Evolutionary conservation across 2,888 invertebrate species (phyloP), one percentile per base, ranked within the genome.

Genomic region (Frankliniella fusca): DNA sequence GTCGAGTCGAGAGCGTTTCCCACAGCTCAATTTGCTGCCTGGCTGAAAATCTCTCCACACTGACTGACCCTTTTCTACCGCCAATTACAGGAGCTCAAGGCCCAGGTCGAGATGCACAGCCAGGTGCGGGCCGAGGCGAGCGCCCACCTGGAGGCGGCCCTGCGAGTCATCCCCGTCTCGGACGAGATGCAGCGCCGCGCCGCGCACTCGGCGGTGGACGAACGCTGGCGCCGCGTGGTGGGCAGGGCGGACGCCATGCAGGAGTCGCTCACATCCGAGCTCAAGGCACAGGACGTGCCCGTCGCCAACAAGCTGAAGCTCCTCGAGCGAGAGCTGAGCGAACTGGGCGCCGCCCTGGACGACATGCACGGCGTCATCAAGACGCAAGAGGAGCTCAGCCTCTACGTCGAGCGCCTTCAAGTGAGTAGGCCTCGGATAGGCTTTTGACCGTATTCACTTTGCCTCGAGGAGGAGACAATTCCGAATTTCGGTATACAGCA

Each of bases 71-170:
- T 61, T 10, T 61, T 18, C 61, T 61, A n/a, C n/a, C n/a, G n/a
- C n/a, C n/a, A n/a, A n/a, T 86, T 86, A 0, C 85, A 92, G 92
- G 96, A 96, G 88, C 88, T 96, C 80, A 95, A 95, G 87, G 96
- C 95, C 0, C 95, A 95, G 85, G 94, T 94, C 86, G 95, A 95
- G 89, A 92, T 95, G 48, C 92, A 95, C 87, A 95, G 94, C 85
- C 93, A 93, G 84, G 90, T 95, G 81, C 92, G 93, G 82, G 92
- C 92, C 83, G 94, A 95, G 85, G 92, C 94, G 0, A 92, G 92
- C 27, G 90, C 91, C 80, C 92, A 93, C 84, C 93, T 96, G 85
- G 94, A 95, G 86, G 93, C 93, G 85, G 93, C 95, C 0, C 87
- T 96, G 83, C 92, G 93, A 87, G 93, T 94, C 10, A 90, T 96